Evolutionary conservation across 2,888 invertebrate genomes (phyloP).

Genomic region (Pandemis corylana): DNA sequence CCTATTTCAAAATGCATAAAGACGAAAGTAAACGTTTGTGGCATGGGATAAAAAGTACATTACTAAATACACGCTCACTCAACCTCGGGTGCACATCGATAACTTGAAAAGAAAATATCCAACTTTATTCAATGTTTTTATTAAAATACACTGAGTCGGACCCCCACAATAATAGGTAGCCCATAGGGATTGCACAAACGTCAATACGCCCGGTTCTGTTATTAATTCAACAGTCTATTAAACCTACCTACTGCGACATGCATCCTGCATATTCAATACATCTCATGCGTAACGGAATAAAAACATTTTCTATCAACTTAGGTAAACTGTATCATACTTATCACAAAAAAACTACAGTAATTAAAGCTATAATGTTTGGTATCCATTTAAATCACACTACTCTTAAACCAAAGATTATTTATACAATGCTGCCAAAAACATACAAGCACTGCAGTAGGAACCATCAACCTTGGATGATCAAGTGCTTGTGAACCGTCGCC

Average conservation of each 20-base stretch:
- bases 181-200: slow-evolving; percentile 30
- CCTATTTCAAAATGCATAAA: too few relatives aligned
- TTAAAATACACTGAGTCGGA: slow-evolving; percentile 30
- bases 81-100: too few relatives aligned
- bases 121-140: slow-evolving; percentile 21
- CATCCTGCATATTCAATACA: neutral
- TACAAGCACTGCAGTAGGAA: slow-evolving; percentile 34
- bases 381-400: slow-evolving; percentile 35
- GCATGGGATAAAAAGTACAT: too few relatives aligned
- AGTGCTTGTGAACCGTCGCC: slow-evolving; percentile 14
- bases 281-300: slow-evolving; percentile 25
- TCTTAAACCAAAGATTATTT: slow-evolving; percentile 22
- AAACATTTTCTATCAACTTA: slow-evolving; percentile 20
- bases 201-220: neutral
- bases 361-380: slow-evolving; percentile 42
- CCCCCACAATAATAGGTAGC: slow-evolving; percentile 35
- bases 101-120: neutral
- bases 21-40: too few relatives aligned
- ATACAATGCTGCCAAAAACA: slow-evolving; percentile 23
- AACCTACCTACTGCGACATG: slow-evolving; percentile 11
- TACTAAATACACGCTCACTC: too few relatives aligned
- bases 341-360: slow-evolving; percentile 37
- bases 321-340: slow-evolving; percentile 23
- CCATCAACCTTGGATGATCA: slow-evolving; percentile 26
- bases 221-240: neutral